Conservation (phyloP, 2,888 invertebrate species). For the Megamerina dolium region DNA sequence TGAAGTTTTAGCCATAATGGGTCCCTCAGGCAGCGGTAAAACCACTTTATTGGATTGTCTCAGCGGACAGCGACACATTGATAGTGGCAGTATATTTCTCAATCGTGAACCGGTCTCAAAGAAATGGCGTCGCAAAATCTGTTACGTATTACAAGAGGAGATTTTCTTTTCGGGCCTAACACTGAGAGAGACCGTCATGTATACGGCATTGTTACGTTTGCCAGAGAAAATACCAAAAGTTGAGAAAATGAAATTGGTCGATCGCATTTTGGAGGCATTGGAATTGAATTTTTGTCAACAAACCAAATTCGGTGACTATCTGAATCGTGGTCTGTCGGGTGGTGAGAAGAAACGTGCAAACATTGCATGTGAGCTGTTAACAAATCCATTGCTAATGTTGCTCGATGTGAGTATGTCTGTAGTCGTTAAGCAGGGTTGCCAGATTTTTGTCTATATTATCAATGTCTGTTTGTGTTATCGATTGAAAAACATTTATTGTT, state of each 20-base stretch:
- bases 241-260: conserved; percentile 71
- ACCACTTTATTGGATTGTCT: conserved; percentile 71
- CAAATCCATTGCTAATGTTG: conserved; percentile 72
- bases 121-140: conserved; percentile 67
- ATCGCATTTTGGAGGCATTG: conserved; percentile 69
- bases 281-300: conserved; percentile 69
- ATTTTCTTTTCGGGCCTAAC: conserved; percentile 76
- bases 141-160: conserved; percentile 77
- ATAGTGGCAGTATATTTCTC: conserved; percentile 61
- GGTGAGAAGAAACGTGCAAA: conserved; percentile 79
- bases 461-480: too few relatives aligned
- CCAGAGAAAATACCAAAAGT: conserved; percentile 65
- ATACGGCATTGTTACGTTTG: conserved; percentile 56
- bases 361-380: conserved; percentile 75
- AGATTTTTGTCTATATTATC: too few relatives aligned
- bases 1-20: conserved; percentile 74
- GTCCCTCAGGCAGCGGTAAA: conserved; percentile 74
- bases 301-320: conserved; percentile 71
- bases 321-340: conserved; percentile 70
- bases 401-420: conserved; percentile 70
- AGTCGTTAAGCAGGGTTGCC: too few relatives aligned
- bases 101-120: conserved; percentile 62
- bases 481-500: too few relatives aligned
- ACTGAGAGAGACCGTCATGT: conserved; percentile 67
- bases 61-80: conserved; percentile 63